Evolutionary conservation across 2,888 invertebrate genomes (phyloP).

Genomic region (Ophion ellenae): DNA sequence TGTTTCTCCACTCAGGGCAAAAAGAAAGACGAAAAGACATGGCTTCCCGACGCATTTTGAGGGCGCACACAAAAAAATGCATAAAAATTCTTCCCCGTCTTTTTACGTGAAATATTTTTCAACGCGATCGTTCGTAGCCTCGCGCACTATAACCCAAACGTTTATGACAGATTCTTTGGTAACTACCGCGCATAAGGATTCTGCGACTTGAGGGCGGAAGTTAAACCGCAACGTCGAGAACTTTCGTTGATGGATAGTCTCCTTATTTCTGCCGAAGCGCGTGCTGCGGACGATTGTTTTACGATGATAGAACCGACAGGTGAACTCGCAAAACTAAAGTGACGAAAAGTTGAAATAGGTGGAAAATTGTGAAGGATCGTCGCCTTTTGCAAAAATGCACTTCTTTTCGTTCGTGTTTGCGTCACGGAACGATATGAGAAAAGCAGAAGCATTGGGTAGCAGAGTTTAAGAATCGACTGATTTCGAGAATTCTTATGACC

Average conservation of each 20-base stretch:
- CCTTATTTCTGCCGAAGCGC: too few relatives aligned
- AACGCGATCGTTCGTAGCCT: slow-evolving; percentile 20
- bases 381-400: neutral
- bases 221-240: neutral
- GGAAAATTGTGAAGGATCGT: neutral
- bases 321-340: too few relatives aligned
- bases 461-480: slow-evolving; percentile 41
- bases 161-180: slow-evolving; percentile 8
- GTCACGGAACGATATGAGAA: slow-evolving; percentile 10
- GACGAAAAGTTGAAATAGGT: neutral
- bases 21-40: slow-evolving; percentile 39
- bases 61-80: slow-evolving; percentile 36
- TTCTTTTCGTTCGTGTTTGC: neutral
- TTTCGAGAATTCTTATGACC: slow-evolving; percentile 34
- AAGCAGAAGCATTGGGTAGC: slow-evolving; percentile 40
- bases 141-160: slow-evolving; percentile 39
- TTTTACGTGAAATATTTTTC: slow-evolving; percentile 31
- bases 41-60: slow-evolving; percentile 41
- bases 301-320: too few relatives aligned
- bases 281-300: too few relatives aligned
- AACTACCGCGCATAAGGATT: neutral
- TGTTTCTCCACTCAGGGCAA: slow-evolving; percentile 35
- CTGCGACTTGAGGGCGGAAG: neutral
- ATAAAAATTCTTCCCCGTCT: slow-evolving; percentile 45
- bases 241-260: neutral